Percentiles rank a stretch among this genome's conserved stretches.
Evolutionary conservation across 2,888 invertebrate species (phyloP).

Genomic region (Acrobasis consociella): DNA sequence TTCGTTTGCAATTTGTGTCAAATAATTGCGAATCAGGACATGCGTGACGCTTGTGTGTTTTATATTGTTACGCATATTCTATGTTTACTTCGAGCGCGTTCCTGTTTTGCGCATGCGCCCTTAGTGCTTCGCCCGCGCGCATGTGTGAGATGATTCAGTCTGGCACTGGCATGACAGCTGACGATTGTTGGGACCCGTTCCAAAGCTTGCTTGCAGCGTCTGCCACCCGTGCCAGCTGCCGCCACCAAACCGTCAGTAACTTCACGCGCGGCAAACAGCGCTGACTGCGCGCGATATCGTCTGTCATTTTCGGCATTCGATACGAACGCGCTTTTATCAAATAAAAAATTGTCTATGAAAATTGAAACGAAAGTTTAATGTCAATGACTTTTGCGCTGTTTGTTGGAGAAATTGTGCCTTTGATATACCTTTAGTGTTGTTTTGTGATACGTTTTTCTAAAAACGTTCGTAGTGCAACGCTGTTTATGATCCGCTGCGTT

Average conservation of each 20-base stretch:
- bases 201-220: slow-evolving; percentile 39
- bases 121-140: slow-evolving; percentile 39
- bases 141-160: slow-evolving; percentile 38
- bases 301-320: slow-evolving; percentile 42
- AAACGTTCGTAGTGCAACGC: slow-evolving; percentile 26
- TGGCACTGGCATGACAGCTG: slow-evolving; percentile 37
- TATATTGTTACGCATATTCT: not conserved
- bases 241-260: slow-evolving; percentile 49
- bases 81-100: slow-evolving; percentile 35
- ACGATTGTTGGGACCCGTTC: slow-evolving; percentile 51
- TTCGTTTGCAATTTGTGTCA: not conserved
- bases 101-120: slow-evolving; percentile 49
- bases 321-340: slow-evolving; percentile 54
- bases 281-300: slow-evolving; percentile 51
- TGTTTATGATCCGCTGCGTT: slow-evolving; percentile 23
- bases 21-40: not conserved
- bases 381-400: slow-evolving; percentile 13
- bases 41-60: not conserved
- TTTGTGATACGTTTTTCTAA: slow-evolving; percentile 26
- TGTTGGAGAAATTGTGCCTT: slow-evolving; percentile 12
- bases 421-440: slow-evolving; percentile 17
- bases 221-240: slow-evolving; percentile 30
- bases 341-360: slow-evolving; percentile 33
- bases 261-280: slow-evolving; percentile 63
- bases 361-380: slow-evolving; percentile 24